Evolutionary conservation across 2,797 vertebrate genomes (phyloP).

Genomic region (Myoxocephalus aenaeus): DNA sequence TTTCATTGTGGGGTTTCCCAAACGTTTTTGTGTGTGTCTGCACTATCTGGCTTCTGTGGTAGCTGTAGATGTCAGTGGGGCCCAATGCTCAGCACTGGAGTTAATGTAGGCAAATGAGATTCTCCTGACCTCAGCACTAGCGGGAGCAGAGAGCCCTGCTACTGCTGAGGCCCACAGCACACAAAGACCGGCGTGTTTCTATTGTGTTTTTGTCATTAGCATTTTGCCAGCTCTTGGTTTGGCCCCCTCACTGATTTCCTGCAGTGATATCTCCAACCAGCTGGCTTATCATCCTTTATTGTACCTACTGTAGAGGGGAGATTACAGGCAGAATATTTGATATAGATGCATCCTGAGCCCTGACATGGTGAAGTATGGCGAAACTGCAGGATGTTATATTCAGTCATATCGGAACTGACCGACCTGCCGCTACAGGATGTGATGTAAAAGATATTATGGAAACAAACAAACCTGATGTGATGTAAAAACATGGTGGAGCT

Average conservation of each 20-base stretch:
- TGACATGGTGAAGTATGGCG: constrained; percentile 16
- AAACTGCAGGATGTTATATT: constrained; percentile 47
- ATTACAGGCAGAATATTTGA: constrained; percentile 49
- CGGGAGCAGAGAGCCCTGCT: constrained; percentile 33
- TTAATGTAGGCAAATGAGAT: constrained; percentile 67
- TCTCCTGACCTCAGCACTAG: constrained; percentile 73
- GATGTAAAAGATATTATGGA: constrained; percentile 21
- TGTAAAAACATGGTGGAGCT: constrained; percentile 12
- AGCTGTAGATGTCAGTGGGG: constrained; percentile 35
- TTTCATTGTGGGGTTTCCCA: not conserved
- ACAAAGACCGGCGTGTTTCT: constrained; percentile 64
- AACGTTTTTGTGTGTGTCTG: constrained; percentile 12
- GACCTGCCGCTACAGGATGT: constrained; percentile 42
- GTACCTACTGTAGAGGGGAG: constrained; percentile 37
- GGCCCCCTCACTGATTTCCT: constrained; percentile 65
- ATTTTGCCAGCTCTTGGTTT: constrained; percentile 63
- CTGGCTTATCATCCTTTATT: constrained; percentile 49
- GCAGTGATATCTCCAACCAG: constrained; percentile 53
- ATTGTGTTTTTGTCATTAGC: constrained; percentile 74
- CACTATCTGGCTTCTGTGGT: constrained; percentile 13
- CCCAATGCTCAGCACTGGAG: constrained; percentile 47
- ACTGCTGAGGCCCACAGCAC: constrained; percentile 53
- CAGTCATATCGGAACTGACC: constrained; percentile 43
- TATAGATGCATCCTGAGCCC: constrained; percentile 25
- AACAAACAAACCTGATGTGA: constrained; percentile 15